A percentile compares a stretch with the other conserved stretches of the same genome.
These are phyloP conservation scores for Saimiri boliviensis DNA, from an alignment of 2,113 vertebrate genomes.

Conservation along the genomic window DNA sequence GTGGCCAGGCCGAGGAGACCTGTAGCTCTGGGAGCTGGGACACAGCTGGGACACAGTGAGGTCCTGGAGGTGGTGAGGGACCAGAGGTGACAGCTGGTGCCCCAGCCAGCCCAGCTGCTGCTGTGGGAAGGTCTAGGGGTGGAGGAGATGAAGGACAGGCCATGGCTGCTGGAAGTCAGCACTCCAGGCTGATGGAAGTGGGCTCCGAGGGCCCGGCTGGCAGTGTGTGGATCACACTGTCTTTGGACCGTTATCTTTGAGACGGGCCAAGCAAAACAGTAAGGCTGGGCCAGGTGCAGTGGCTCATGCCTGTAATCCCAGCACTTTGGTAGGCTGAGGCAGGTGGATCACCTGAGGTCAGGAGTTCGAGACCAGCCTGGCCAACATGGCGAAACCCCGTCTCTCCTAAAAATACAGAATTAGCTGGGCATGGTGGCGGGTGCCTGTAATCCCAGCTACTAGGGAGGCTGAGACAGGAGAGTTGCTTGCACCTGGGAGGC, in stretches of 20 bases:
- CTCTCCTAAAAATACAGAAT: no score
- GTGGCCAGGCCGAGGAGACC: not conserved
- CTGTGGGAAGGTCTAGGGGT: not conserved
- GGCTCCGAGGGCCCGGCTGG: not conserved
- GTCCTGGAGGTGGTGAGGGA: not conserved
- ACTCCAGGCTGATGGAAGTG: not conserved
- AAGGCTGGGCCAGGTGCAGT: no score
- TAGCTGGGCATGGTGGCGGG: no score
- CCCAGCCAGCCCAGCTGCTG: not conserved
- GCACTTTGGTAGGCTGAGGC: no score
- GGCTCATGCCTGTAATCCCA: no score
- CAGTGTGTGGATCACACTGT: not conserved
- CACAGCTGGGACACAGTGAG: not conserved
- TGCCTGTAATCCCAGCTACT: no score
- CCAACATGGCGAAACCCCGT: no score
- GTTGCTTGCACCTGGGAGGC: no score
- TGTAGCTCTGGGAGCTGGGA: not conserved
- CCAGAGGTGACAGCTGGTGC: accelerated
- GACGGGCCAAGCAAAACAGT: not conserved
- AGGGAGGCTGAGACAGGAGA: no score
- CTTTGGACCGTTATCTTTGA: not conserved
- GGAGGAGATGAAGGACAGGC: no score
- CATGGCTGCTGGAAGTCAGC: not conserved
- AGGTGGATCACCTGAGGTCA: no score
- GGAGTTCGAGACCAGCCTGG: no score